Conservation (phyloP, 1,140 invertebrate species). For the Psix sp. region DNA sequence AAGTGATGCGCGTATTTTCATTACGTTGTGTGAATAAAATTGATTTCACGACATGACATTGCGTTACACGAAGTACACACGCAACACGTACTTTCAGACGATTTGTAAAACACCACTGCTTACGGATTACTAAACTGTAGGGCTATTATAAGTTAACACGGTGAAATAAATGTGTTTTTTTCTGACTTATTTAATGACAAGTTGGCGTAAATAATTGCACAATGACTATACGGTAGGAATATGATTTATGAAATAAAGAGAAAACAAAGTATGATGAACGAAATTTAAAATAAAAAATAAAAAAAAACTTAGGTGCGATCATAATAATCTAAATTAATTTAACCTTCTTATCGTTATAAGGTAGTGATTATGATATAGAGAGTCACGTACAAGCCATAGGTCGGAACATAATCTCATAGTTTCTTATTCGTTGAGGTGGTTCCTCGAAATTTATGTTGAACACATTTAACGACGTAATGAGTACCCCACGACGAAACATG, state of each 20-base stretch:
- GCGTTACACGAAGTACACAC: conserved; percentile 26
- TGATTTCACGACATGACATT: conserved; percentile 51
- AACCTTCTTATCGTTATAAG: conserved; percentile 42
- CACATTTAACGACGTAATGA: conserved; percentile 30
- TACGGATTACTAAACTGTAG: conserved; percentile 41
- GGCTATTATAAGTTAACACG: conserved; percentile 63
- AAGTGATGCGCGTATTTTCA: conserved; percentile 29
- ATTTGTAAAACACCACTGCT: conserved; percentile 55
- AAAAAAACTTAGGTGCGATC: conserved; percentile 22
- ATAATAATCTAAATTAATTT: conserved; percentile 54
- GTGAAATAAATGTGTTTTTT: conserved; percentile 27
- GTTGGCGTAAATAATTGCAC: too few species aligned
- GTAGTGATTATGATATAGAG: conserved; percentile 50
- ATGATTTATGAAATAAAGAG: neutral
- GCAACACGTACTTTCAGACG: conserved; percentile 29
- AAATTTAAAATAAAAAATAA: conserved; percentile 3
- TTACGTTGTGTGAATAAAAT: conserved; percentile 37
- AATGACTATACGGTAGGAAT: too few species aligned
- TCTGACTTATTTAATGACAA: too few species aligned
- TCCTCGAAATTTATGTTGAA: conserved; percentile 39
- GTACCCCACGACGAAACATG: conserved; percentile 10
- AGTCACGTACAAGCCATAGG: conserved; percentile 44
- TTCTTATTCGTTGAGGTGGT: conserved; percentile 42
- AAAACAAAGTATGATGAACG: neutral
- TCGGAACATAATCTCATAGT: conserved; percentile 39